Evolutionary conservation across 2,888 invertebrate species (phyloP), one percentile per base, ranked within the genome.

Genomic region (Frankliniella fusca): DNA sequence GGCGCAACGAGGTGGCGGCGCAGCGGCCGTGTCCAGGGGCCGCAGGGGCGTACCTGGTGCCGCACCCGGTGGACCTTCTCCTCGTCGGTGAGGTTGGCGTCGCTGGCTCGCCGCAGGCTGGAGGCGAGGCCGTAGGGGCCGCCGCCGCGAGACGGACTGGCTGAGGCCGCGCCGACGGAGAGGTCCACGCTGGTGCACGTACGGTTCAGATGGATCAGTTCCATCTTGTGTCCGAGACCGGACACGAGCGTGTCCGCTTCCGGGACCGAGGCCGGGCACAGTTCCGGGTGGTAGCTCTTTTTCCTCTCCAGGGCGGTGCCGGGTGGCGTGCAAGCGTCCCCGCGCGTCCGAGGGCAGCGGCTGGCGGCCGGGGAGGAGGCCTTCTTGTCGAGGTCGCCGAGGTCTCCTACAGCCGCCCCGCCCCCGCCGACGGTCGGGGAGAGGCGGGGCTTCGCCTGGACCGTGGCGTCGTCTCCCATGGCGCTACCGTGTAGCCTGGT

Each of bases 81-180:
- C 70, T 76, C 70, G 70, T 76, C 70, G 23, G 70, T 76, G 70
- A 76, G 70, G 70, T 76, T 76, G 27, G 23, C 27, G 70, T 76
- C 23, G 70, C 70, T 76, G 70, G 70, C 9, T 9, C 70, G 12
- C 8, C 70, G 23, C 9, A 76, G 70, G 70, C 23, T 7, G 61
- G 61, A 18, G 61, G 15, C 61, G 61, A 18, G 20, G 61, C 61
- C 61, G 61, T 10, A 7, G 61, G 20, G 54, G 54, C 54, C 54
- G 50, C 50, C 50, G 9, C 38, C 38, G 38, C 38, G 38, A 2
- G 38, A 38, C 38, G 38, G 38, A 38, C 38, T 18, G 18, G 65
- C 23, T 11, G 70, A 76, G 70, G 70, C 70, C 70, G 54, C 5
- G 54, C 54, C 54, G 54, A 54, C 15, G 54, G 54, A 54, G 54